Evolutionary conservation across 2,113 vertebrate species (phyloP), one percentile per base, ranked within the genome.

Genomic region (Cettia cetti): DNA sequence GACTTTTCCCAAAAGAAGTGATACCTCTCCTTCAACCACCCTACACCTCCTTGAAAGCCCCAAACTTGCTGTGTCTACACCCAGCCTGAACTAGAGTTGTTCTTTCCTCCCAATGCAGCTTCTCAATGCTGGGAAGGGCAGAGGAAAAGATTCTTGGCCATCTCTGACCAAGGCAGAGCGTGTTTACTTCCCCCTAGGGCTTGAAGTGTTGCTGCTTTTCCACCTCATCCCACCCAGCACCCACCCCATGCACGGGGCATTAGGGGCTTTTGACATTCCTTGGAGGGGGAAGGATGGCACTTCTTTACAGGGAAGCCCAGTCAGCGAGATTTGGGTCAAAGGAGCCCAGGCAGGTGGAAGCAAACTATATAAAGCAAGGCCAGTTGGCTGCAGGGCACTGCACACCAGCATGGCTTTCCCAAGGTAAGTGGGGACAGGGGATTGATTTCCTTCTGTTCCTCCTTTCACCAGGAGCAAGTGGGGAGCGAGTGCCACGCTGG

Each of bases 211-310:
- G 1, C 56, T 26, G 56, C 60, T 72, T 22, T 44, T 11, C 54
- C 10, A 4, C 45, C 33, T 53, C 63, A 44, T 27, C 63, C 52
- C 10, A 1, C 42, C 4, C 11, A 0, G 23, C 2, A 2, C 15
- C 7, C 3, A 33, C n/a, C 44, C 21, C 1, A 0, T 1, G 28
- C 0, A 0, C 6, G 71, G 44, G 42, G 9, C 0, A 0, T 0
- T 11, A 17, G 47, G 90, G 70, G 22, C 35, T 61, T 84, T 45
- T 28, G 44, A 8, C 26, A 3, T 80, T 94, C 50, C 59, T 47
- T 26, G 1, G 13, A 94, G 92, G 80, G 27, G 86, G 94, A 96
- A 96, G 94, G 68, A 85, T 0, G 2, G 8, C 6, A 0, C 50
- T 95, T 94, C 82, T 91, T 50, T 15, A 1, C 82, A n/a, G 44